Evolutionary conservation across 30 jellyfish, hydroid and myxozoan genomes (phyloP).

Genomic region (Aurelia aurita complex sp. Pacific): DNA sequence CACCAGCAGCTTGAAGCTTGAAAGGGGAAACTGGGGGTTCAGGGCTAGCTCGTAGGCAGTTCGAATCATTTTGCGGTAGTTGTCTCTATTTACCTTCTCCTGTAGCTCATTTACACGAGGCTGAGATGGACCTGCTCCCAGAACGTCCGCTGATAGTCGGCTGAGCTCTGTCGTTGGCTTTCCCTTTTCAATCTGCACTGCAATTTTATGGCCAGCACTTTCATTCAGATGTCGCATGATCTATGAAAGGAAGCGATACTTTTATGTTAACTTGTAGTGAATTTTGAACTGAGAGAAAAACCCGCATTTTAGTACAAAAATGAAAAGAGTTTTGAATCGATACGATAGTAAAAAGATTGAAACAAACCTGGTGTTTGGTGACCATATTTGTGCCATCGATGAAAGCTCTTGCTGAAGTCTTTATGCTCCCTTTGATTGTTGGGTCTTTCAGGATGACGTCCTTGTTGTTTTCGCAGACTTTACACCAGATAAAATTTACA

Average conservation of each 20-base stretch:
- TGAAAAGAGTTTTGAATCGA: neutral
- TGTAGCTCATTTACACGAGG: neutral
- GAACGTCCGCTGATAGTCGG: neutral
- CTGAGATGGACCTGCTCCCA: neutral
- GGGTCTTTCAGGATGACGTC: conserved; percentile 21
- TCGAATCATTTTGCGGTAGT: neutral
- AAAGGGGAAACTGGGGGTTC: conserved; percentile 31
- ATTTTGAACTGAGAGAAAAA: neutral
- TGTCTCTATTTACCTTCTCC: no score
- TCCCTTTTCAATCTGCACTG: conserved; percentile 2
- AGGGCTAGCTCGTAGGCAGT: conserved; percentile 37
- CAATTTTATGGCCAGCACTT: conserved; percentile 16
- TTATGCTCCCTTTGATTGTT: neutral
- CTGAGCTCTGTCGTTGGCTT: neutral
- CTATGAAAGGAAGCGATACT: neutral
- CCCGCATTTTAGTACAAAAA: neutral
- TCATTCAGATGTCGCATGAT: conserved; percentile 11
- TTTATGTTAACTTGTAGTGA: neutral
- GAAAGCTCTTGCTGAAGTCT: conserved; percentile 7
- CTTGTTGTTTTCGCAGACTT: conserved; percentile 17
- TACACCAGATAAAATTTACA: conserved; percentile 45
- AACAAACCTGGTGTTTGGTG: conserved; percentile 14
- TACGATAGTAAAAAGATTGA: neutral
- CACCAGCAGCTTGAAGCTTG: conserved; percentile 12
- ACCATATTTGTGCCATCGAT: conserved; percentile 36